Evolutionary conservation across 2,113 vertebrate genomes (phyloP).

Genomic region (Circaetus cinerascens): DNA sequence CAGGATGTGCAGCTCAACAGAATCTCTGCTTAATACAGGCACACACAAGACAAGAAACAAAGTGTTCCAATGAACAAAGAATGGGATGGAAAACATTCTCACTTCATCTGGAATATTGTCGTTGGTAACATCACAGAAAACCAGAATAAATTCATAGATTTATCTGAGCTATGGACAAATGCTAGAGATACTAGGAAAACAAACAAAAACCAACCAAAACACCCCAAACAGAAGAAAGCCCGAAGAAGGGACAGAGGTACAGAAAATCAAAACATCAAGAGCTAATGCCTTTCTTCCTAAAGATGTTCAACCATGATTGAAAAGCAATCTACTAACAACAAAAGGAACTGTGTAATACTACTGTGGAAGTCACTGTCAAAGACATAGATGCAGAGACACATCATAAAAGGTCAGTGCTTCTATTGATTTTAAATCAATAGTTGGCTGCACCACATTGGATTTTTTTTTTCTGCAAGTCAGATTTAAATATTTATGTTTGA

Average conservation of each 20-base stretch:
- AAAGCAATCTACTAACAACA: not conserved
- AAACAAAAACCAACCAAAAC: not conserved
- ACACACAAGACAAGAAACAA: not conserved
- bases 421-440: not conserved
- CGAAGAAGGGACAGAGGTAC: not conserved
- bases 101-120: not conserved
- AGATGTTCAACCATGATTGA: not conserved
- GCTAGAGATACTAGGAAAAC: not conserved
- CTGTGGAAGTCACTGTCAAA: not conserved
- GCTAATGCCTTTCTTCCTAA: not conserved
- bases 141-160: not conserved
- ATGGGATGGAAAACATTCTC: not conserved
- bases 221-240: not conserved
- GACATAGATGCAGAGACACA: not conserved
- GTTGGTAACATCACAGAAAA: not conserved
- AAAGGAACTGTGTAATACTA: not conserved
- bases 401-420: not conserved
- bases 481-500: not conserved
- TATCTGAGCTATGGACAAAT: not conserved
- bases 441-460: not conserved
- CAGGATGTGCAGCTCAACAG: not conserved
- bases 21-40: not conserved
- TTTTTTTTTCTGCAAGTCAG: not conserved
- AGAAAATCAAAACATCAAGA: not conserved
- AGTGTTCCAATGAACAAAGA: not conserved